Evolutionary conservation across 2,797 vertebrate species (phyloP), one percentile per base, ranked within the genome.

Genomic region (Huso huso): DNA sequence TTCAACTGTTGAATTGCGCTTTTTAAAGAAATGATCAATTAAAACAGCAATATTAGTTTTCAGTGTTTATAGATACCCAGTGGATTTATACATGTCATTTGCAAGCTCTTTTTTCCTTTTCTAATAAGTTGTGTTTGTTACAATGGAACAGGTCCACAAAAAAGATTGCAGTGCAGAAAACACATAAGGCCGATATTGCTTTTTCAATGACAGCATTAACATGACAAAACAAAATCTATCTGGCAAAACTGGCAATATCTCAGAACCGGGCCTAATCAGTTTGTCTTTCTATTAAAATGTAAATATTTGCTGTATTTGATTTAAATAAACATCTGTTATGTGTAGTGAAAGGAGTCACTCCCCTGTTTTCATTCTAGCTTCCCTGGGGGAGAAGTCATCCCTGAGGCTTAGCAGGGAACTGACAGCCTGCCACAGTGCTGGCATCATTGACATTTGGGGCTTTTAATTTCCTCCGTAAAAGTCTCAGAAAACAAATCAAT

Each of bases 321-420:
- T 76, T 76, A 71, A 74, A 77, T 78, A 81, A 79, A 71, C 72
- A 80, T 78, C 78, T 85, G 82, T 71, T 69, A 71, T 55, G 6
- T 55, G 2, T 11, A 12, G 62, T 75, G 76, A 52, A 58, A 65
- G 59, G 67, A 63, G 59, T 66, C 11, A 10, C 10, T 73, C 69
- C 66, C 52, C 6, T 7, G 66, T 63, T 49, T 70, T 73, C 10
- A 51, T 63, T 57, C 11, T 1, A 5, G 68, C 58, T 72, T 76
- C 67, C 65, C 64, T 64, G 58, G 48, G 6, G 71, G 74, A n/a
- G 10, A 10, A 10, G 52, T 10, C 15, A 55, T 55, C 53, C 5
- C 61, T 1, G 4, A 62, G 59, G 49, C 50, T 53, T n/a, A 62
- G 23, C 15, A 15, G 0, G 2, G 18, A 66, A 61, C 64, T 62